phyloP scores from a whole-genome alignment of 2,797 vertebrate species.

The Vireo griseus region DNA sequence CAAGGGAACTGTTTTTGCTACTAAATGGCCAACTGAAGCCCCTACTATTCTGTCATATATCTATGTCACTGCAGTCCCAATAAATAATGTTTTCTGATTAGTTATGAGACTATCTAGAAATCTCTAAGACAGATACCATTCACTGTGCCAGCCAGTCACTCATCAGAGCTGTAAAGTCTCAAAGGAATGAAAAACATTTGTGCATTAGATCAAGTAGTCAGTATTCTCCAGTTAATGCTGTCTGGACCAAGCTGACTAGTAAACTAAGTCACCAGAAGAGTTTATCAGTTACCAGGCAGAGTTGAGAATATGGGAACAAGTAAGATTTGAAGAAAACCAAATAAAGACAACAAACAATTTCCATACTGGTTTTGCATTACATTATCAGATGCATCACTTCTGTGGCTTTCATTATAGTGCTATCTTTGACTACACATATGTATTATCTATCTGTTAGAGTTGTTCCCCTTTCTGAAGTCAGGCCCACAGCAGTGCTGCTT shows the following conservation, averaged over 20 bases:
- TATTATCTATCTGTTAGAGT: background rate
- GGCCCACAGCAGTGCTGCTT: background rate
- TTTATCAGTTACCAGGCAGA: background rate
- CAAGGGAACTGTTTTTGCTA: slow-evolving; percentile 27
- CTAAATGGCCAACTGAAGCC: slow-evolving; percentile 6
- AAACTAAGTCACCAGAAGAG: background rate
- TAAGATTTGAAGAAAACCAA: background rate
- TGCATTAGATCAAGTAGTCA: background rate
- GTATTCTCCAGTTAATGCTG: background rate
- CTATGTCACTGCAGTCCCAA: background rate
- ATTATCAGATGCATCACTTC: background rate
- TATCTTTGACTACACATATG: background rate
- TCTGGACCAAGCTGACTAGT: background rate
- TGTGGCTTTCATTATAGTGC: background rate
- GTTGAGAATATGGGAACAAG: background rate
- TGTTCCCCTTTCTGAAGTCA: background rate
- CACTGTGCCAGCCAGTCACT: background rate
- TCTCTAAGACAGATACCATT: background rate
- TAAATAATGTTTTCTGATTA: slow-evolving; percentile 16
- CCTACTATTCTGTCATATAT: background rate
- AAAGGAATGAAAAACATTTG: background rate
- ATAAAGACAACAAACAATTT: background rate
- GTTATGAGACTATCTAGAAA: slow-evolving; percentile 25
- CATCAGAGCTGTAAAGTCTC: background rate
- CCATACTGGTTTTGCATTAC: background rate